phyloP scores from a whole-genome alignment of 1,140 invertebrate species.

The Hypothenemus hampei region DNA sequence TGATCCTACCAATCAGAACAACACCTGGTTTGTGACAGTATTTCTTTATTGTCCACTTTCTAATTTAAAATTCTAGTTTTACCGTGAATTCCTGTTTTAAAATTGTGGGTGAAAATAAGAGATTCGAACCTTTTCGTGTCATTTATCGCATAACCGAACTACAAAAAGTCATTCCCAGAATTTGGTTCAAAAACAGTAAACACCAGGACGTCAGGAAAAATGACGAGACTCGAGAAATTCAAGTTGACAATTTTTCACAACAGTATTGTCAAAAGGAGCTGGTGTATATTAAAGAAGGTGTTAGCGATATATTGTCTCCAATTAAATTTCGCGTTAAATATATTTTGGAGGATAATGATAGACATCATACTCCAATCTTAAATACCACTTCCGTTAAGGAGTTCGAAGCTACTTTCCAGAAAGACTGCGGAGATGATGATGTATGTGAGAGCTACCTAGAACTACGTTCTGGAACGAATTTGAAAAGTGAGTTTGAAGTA shows the following conservation, averaged over 20 bases:
- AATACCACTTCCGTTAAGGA: constrained; percentile 78
- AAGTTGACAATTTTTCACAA: constrained; percentile 16
- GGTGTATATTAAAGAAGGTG: constrained; percentile 79
- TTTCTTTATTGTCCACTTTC: neutral
- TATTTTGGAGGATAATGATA: constrained; percentile 69
- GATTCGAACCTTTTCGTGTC: constrained; percentile 24
- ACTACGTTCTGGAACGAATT: constrained; percentile 52
- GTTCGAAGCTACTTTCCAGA: constrained; percentile 84
- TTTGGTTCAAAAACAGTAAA: constrained; percentile 60
- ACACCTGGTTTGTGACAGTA: constrained; percentile 61
- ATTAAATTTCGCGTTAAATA: constrained; percentile 83
- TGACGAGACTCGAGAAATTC: constrained; percentile 15
- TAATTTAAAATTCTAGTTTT: constrained; percentile 54
- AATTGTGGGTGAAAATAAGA: constrained; percentile 50
- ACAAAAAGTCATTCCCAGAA: constrained; percentile 56
- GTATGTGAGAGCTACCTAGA: constrained; percentile 83
- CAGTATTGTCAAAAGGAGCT: constrained; percentile 65
- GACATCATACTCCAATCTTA: constrained; percentile 76
- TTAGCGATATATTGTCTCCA: constrained; percentile 77
- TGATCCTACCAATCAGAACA: constrained; percentile 56
- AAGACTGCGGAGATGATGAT: constrained; percentile 88
- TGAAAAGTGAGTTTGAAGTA: constrained; percentile 19
- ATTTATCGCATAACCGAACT: constrained; percentile 33
- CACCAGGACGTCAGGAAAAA: constrained; percentile 31
- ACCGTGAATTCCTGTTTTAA: constrained; percentile 83